These are phyloP conservation scores for Megalopta genalis DNA, from an alignment of 1,140 invertebrate genomes.

Conservation along the genomic window DNA sequence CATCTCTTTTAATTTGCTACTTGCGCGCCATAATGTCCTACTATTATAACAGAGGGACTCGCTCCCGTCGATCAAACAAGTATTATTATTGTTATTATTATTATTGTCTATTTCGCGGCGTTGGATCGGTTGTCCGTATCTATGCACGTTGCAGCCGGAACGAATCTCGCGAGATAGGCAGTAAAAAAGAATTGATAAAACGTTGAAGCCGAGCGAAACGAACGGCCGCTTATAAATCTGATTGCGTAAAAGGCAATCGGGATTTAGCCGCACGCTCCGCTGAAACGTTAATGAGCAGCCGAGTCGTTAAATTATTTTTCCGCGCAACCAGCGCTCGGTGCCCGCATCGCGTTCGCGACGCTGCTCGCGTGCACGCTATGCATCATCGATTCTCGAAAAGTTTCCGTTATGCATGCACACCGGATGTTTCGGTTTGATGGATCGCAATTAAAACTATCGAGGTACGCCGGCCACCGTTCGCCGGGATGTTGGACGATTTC, in stretches of 20 bases:
- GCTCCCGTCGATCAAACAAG: too few species aligned
- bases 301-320: slow-evolving; percentile 23
- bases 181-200: not conserved
- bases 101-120: too few species aligned
- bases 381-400: slow-evolving; percentile 28
- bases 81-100: too few species aligned
- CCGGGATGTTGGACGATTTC: not conserved
- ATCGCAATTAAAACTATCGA: slow-evolving; percentile 27
- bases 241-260: not conserved
- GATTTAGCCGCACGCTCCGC: not conserved
- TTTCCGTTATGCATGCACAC: not conserved
- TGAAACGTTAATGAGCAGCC: slow-evolving; percentile 28
- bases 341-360: slow-evolving; percentile 3
- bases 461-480: too few species aligned
- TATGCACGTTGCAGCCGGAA: too few species aligned
- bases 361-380: not conserved
- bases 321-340: too few species aligned
- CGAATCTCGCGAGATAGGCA: too few species aligned
- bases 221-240: not conserved
- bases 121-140: too few species aligned
- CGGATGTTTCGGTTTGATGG: slow-evolving; percentile 12
- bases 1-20: too few species aligned
- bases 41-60: too few species aligned
- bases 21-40: too few species aligned
- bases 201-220: not conserved